Conservation (phyloP, 2,888 invertebrate species). For the Melieria omissa region DNA sequence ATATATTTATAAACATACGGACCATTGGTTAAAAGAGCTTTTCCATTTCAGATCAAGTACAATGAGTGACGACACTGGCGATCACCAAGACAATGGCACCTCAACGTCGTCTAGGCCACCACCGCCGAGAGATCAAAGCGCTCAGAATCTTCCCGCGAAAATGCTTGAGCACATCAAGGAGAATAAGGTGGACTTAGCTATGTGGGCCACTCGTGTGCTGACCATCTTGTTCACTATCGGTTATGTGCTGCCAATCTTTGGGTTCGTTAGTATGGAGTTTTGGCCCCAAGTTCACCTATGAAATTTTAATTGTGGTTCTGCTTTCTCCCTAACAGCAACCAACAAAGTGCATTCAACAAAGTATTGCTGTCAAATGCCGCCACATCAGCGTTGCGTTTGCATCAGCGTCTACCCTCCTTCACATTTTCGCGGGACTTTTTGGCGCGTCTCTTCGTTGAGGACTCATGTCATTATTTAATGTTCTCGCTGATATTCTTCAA, state of each 20-base stretch:
- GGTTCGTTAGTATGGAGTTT: conserved; percentile 72
- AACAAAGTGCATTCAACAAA: conserved; percentile 88
- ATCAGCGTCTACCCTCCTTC: conserved; percentile 91
- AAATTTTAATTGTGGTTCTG: not conserved
- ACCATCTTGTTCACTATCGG: conserved; percentile 85
- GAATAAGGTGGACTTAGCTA: conserved; percentile 87
- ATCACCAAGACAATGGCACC: conserved; percentile 43
- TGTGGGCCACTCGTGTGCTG: conserved; percentile 88
- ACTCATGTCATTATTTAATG: conserved; percentile 96
- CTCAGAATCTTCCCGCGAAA: conserved; percentile 54
- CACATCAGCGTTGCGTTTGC: conserved; percentile 92
- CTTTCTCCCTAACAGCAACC: conserved; percentile 70
- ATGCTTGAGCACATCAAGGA: conserved; percentile 79
- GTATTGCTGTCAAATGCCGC: conserved; percentile 93
- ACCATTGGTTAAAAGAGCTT: too few species aligned
- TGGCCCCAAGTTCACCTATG: not conserved
- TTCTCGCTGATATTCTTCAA: conserved; percentile 95
- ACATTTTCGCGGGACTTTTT: conserved; percentile 86
- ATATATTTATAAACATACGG: too few species aligned
- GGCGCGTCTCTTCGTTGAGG: conserved; percentile 82
- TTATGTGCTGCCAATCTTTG: conserved; percentile 89
- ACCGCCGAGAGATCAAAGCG: conserved; percentile 43
- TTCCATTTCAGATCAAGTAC: conserved; percentile 36
- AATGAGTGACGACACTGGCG: conserved; percentile 55
- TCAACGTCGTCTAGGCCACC: conserved; percentile 40